Conservation (phyloP, 2,113 vertebrate species). For the Mustelus asterias region DNA sequence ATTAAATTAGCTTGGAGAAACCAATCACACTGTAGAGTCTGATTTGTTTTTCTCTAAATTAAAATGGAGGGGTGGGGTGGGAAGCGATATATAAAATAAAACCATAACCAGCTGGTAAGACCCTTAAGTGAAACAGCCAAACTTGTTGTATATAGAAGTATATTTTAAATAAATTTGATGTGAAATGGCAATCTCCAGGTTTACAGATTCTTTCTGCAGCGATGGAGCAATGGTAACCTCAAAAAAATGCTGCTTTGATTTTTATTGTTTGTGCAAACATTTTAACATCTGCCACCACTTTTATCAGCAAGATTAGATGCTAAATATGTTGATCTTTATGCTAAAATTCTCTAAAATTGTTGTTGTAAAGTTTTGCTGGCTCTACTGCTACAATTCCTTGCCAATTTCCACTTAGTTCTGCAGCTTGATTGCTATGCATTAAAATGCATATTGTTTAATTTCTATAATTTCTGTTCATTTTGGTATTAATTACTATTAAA, state of each 20-base stretch:
- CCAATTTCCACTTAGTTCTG: neutral
- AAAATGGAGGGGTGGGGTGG: neutral
- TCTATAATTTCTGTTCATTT: neutral
- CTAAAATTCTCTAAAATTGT: neutral
- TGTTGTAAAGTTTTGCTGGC: neutral
- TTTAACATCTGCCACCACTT: neutral
- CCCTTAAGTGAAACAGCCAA: neutral
- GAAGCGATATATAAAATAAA: neutral
- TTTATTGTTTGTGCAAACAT: conserved; percentile 31
- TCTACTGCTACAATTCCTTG: neutral
- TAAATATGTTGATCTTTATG: conserved; percentile 11
- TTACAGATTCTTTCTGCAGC: neutral
- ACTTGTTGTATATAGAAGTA: neutral
- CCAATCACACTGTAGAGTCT: neutral
- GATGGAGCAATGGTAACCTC: neutral
- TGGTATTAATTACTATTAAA: neutral
- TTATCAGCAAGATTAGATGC: neutral
- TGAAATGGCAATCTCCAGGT: neutral
- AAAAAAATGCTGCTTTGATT: neutral
- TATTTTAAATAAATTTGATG: neutral
- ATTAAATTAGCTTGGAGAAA: neutral
- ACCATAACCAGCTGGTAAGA: neutral
- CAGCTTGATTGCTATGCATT: neutral
- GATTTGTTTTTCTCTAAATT: neutral
- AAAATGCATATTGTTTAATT: neutral